Percentiles rank a stretch among this genome's conserved stretches.
These are phyloP conservation scores for Lasioglossum malachurum DNA, from an alignment of 2,888 invertebrate species.

Conservation along the genomic window DNA sequence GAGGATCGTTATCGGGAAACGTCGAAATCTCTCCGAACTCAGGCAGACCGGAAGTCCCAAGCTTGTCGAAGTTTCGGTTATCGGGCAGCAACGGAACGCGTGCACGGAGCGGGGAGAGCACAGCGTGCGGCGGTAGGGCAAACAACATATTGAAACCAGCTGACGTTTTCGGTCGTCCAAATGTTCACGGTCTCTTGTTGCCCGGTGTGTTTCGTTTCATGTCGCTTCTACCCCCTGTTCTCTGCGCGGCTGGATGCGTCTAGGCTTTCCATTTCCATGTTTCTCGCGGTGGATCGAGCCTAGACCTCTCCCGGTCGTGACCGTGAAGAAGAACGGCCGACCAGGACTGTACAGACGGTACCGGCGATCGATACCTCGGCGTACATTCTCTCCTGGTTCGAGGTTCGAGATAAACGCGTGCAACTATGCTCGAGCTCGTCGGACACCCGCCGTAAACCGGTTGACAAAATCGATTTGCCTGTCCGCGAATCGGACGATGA, in stretches of 20 bases:
- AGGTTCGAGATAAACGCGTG: constrained; percentile 3
- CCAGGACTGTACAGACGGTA: constrained; percentile 4
- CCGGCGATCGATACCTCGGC: constrained; percentile 10
- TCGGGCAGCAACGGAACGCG: background rate
- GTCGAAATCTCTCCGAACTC: background rate
- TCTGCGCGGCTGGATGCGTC: background rate
- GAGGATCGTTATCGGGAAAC: background rate
- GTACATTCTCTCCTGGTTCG: background rate
- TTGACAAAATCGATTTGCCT: background rate
- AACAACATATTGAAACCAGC: constrained; percentile 66
- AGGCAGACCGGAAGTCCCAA: background rate
- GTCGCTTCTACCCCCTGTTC: background rate
- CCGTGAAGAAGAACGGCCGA: constrained; percentile 11
- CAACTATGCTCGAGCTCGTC: background rate
- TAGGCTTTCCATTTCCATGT: background rate
- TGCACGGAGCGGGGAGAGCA: background rate
- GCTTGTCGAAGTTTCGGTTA: background rate
- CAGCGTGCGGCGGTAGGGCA: background rate
- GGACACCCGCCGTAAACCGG: background rate
- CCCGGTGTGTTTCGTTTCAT: background rate
- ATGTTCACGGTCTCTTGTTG: constrained; percentile 9
- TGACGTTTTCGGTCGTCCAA: constrained; percentile 51
- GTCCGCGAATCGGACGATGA: background rate
- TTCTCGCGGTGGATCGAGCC: background rate
- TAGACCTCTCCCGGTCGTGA: constrained; percentile 6